phyloP scores from a whole-genome alignment of 1,140 invertebrate genomes.

The Pachypsylla venusta region DNA sequence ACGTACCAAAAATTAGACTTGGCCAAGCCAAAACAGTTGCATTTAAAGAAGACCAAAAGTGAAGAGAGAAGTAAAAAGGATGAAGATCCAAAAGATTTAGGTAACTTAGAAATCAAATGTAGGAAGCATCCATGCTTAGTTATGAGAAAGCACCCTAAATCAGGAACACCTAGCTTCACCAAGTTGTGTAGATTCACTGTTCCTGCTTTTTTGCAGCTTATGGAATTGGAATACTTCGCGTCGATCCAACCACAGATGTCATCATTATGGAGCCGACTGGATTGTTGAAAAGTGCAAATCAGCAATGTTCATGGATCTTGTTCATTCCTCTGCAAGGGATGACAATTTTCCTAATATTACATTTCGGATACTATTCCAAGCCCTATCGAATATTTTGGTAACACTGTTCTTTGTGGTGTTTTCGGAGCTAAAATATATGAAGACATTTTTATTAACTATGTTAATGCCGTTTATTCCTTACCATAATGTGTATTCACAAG shows the following conservation, averaged over 20 bases:
- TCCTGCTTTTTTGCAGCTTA: neutral
- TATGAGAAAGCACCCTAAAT: neutral
- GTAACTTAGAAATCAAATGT: neutral
- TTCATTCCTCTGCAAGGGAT: no score
- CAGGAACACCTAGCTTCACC: no score
- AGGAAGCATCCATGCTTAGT: neutral
- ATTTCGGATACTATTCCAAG: no score
- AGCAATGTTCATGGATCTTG: no score
- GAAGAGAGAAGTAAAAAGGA: neutral
- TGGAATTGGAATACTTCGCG: neutral
- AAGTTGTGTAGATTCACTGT: neutral
- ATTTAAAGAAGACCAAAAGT: no score
- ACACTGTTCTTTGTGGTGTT: no score
- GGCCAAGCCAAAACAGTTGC: slow-evolving; percentile 1
- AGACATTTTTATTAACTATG: neutral
- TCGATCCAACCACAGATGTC: neutral
- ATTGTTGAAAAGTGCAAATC: neutral
- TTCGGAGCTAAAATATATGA: neutral
- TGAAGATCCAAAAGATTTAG: neutral
- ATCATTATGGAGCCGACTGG: neutral
- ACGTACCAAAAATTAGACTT: neutral
- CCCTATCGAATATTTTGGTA: no score
- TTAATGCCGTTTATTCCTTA: neutral
- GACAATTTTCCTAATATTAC: no score
- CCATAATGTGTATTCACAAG: no score